phyloP scores from a whole-genome alignment of 1,140 invertebrate genomes.

The fruit fly (Drosophila melanogaster) region DNA sequence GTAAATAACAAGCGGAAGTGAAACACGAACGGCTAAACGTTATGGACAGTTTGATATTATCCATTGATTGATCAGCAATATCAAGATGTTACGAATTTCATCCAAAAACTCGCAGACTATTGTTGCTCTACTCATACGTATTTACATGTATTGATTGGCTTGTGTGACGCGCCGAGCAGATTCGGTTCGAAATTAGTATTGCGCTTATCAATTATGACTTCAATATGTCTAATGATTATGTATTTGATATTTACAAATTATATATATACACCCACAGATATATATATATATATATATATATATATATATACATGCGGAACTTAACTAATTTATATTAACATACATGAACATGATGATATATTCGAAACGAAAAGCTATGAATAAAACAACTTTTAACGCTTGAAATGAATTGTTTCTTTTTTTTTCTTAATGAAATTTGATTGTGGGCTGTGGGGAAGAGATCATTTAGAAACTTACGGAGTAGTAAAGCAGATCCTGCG shows the following conservation, averaged over 20 bases:
- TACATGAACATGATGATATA: constrained; percentile 65
- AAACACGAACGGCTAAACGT: constrained; percentile 36
- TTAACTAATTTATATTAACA: constrained; percentile 80
- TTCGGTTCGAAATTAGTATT: constrained; percentile 62
- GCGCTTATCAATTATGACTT: constrained; percentile 60
- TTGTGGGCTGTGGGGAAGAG: not conserved
- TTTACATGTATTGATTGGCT: constrained; percentile 54
- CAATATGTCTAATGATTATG: constrained; percentile 63
- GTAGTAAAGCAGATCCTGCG: too few relatives aligned
- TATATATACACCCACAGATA: constrained; percentile 50
- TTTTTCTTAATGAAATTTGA: not conserved
- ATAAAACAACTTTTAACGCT: constrained; percentile 76
- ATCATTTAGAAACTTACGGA: too few relatives aligned
- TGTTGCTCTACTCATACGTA: constrained; percentile 55
- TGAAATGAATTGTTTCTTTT: constrained; percentile 19
- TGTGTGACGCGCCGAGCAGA: constrained; percentile 38
- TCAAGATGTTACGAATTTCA: constrained; percentile 61
- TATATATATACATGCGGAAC: constrained; percentile 34
- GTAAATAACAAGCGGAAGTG: constrained; percentile 62
- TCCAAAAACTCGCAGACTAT: constrained; percentile 41
- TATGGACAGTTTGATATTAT: constrained; percentile 68
- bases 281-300: constrained; percentile 58
- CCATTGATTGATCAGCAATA: constrained; percentile 55
- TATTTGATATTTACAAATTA: constrained; percentile 78
- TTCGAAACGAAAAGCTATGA: constrained; percentile 66